A percentile compares a stretch with the other conserved stretches of the same genome.
Evolutionary conservation across 2,113 vertebrate genomes (phyloP).

Genomic region (Atlantisia rogersi): DNA sequence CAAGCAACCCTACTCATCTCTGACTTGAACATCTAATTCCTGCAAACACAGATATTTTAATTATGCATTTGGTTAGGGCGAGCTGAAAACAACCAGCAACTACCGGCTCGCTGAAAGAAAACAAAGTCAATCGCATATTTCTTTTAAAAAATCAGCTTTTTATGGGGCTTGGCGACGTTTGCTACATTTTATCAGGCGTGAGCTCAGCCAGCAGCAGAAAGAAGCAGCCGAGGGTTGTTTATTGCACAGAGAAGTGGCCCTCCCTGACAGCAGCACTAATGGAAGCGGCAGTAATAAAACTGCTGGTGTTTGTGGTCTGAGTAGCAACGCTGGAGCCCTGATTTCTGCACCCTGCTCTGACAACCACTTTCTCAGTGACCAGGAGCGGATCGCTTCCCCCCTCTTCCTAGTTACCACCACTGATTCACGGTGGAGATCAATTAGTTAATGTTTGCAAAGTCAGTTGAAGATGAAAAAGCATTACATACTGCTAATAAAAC

Average conservation of each 20-base stretch:
- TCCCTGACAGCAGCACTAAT: background rate
- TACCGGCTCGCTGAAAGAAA: background rate
- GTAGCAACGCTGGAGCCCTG: background rate
- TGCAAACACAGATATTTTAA: background rate
- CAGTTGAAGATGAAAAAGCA: constrained; percentile 45
- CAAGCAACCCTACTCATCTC: background rate
- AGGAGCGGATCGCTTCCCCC: background rate
- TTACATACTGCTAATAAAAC: constrained; percentile 41
- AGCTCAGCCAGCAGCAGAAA: background rate
- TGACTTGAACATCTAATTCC: background rate
- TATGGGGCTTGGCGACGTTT: background rate
- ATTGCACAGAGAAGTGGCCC: background rate
- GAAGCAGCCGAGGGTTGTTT: background rate
- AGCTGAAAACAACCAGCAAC: background rate
- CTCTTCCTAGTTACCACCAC: background rate
- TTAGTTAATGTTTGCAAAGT: constrained; percentile 58
- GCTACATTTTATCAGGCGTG: background rate
- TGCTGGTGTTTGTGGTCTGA: background rate
- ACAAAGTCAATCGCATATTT: background rate
- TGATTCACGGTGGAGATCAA: background rate
- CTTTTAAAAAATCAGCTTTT: background rate
- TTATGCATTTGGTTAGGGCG: background rate
- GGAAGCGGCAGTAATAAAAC: background rate
- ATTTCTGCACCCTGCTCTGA: background rate
- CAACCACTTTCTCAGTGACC: background rate